Percentiles rank a stretch among this genome's conserved stretches.
Conservation (phyloP, 2,888 invertebrate species). For the Agonopterix alstromeriana region DNA sequence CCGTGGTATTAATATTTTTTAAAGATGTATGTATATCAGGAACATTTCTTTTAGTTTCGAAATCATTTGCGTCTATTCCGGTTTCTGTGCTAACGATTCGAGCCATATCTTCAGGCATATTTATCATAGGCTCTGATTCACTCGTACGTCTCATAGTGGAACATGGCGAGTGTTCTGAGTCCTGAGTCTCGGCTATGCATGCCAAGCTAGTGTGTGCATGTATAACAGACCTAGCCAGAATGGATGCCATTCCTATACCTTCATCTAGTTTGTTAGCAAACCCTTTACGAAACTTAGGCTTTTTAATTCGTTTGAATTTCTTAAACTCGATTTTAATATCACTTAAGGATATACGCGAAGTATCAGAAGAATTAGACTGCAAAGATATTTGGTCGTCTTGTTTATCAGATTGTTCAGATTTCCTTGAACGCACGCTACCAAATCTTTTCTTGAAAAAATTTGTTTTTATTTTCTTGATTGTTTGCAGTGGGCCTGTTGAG, state of each 20-base stretch:
- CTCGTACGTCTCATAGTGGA: constrained; percentile 56
- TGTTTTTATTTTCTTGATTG: constrained; percentile 79
- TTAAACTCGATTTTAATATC: constrained; percentile 63
- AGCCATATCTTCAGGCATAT: constrained; percentile 37
- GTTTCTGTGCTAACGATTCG: background rate
- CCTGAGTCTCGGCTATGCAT: constrained; percentile 75
- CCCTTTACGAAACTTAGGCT: constrained; percentile 50
- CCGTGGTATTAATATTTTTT: constrained; percentile 46
- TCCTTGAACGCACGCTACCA: constrained; percentile 74
- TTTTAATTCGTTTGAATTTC: constrained; percentile 58
- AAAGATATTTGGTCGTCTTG: constrained; percentile 72
- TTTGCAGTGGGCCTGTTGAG: constrained; percentile 64
- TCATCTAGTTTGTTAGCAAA: constrained; percentile 56
- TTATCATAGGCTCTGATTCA: constrained; percentile 57
- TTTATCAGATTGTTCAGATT: constrained; percentile 66
- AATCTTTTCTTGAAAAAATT: constrained; percentile 79
- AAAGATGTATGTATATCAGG: constrained; percentile 58
- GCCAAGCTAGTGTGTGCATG: constrained; percentile 76
- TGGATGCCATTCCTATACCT: constrained; percentile 79
- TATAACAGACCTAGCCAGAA: constrained; percentile 80
- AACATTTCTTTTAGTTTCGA: constrained; percentile 7
- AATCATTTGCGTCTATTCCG: constrained; percentile 12
- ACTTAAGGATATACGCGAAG: constrained; percentile 57
- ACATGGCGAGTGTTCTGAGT: constrained; percentile 60
- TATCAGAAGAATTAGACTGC: constrained; percentile 68